Evolutionary conservation across 1,140 invertebrate genomes (phyloP).

Genomic region (Eriosoma lanigerum): DNA sequence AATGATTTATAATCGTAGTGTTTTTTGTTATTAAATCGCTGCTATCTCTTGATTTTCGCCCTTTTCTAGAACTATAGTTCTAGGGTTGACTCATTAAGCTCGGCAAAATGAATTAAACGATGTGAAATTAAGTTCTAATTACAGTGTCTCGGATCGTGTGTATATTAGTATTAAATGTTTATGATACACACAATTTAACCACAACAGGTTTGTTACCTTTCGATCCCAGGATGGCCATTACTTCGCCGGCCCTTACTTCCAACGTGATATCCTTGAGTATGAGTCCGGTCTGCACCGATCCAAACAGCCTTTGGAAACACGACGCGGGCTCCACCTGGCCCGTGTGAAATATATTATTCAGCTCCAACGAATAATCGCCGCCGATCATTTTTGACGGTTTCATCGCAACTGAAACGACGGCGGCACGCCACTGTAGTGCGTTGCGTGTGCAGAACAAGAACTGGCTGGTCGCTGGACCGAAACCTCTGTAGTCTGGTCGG

Average conservation of each 20-base stretch:
- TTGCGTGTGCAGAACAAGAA: conserved; percentile 48
- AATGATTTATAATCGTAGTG: too few relatives aligned
- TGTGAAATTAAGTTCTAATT: too few relatives aligned
- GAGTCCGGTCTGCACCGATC: conserved; percentile 75
- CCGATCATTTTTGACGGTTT: conserved; percentile 65
- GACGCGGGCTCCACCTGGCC: conserved; percentile 80
- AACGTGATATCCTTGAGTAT: conserved; percentile 90
- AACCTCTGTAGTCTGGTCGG: neutral
- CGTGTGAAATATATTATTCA: conserved; percentile 85
- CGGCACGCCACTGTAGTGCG: neutral
- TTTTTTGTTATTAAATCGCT: too few relatives aligned
- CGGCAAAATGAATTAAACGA: too few relatives aligned
- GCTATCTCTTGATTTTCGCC: too few relatives aligned
- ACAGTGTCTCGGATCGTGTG: too few relatives aligned
- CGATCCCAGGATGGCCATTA: conserved; percentile 86
- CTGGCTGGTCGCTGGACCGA: conserved; percentile 51
- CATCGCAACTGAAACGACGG: conserved; percentile 17
- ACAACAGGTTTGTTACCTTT: conserved; percentile 69
- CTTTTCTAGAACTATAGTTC: too few relatives aligned
- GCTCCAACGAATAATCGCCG: conserved; percentile 81
- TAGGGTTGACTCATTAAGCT: too few relatives aligned
- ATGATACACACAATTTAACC: too few relatives aligned
- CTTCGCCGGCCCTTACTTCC: conserved; percentile 85
- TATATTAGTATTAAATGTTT: too few relatives aligned
- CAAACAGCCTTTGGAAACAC: conserved; percentile 74